Conservation (phyloP, 2,888 invertebrate genomes). For the Caprella mutica region DNA sequence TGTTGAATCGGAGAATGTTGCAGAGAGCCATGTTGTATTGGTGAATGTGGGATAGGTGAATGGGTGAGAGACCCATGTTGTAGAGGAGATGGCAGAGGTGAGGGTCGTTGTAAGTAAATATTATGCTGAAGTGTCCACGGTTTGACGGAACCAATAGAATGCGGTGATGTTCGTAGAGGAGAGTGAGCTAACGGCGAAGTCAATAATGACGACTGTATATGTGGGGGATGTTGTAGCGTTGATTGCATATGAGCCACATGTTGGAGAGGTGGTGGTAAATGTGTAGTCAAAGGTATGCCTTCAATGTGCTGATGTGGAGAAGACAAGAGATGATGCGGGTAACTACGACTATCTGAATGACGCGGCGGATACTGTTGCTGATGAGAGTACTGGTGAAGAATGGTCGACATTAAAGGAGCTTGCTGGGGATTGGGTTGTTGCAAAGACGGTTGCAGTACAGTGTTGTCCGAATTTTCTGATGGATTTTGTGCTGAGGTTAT, state of each 20-base stretch:
- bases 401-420: constrained; percentile 14
- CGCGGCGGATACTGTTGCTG: constrained; percentile 12
- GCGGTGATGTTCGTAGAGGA: not conserved
- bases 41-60: constrained; percentile 7
- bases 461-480: not conserved
- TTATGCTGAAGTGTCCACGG: constrained; percentile 6
- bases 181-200: constrained; percentile 1
- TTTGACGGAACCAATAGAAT: not conserved
- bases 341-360: constrained; percentile 12
- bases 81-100: constrained; percentile 7
- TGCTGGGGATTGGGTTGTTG: constrained; percentile 4
- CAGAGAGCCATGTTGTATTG: constrained; percentile 8
- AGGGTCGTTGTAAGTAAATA: constrained; percentile 1
- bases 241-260: constrained; percentile 6
- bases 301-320: constrained; percentile 1
- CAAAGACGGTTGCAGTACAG: constrained; percentile 7
- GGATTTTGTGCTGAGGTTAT: not conserved
- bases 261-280: constrained; percentile 9
- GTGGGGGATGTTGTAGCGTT: constrained; percentile 1
- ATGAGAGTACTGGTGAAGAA: constrained; percentile 11
- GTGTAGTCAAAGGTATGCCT: constrained; percentile 5
- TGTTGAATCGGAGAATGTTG: constrained; percentile 8
- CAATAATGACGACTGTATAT: constrained; percentile 4
- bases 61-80: constrained; percentile 7
- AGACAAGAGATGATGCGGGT: constrained; percentile 1